Base-by-base conservation (phyloP, 2,113 vertebrate genomes). In the Raphicerus campestris region DNA sequence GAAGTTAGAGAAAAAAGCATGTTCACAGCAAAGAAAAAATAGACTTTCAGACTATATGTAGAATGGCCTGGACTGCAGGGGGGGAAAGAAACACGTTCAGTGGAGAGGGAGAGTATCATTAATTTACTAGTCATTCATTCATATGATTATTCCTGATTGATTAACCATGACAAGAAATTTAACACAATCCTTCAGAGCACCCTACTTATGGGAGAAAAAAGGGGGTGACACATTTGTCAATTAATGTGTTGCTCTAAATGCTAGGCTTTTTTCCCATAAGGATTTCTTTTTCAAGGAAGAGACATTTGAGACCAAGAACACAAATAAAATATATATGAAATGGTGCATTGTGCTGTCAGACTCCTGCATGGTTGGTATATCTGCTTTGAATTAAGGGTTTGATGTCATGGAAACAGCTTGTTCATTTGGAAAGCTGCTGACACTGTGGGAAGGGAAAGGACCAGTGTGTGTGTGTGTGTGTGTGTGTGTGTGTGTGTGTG, bases 371-470 rank as follows among this genome's bases (percentile, higher is more conserved):
- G 98, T 98, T 98, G 98, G 96, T 98, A 87, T 97, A 97, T 98
- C 92, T 98, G 98, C 97, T 98, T 98, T 98, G 98, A 98, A 98
- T 98, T 98, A 98, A 98, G 96, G 98, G 95, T 97, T 98, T 98
- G 98, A 98, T 98, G 98, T 98, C 98, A 99, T 98, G 98, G 98
- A 98, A 99, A 99, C 98, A 98, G 98, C 97, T 98, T 98, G 98
- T 98, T 99, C 98, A 97, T 98, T 99, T 98, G 98, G 98, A 98
- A 98, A 98, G 94, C 98, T 93, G 98, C 98, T 98, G 98, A 98
- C 3, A 93, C 96, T 56, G 5, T 78, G 97, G 97, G 97, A 96
- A 98, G 97, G 97, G 91, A 95, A 85, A 98, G 97, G 97, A 75
- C 78, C 80, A 89, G 92, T 10, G 35, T 89, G 97, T 85, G 88